These are phyloP conservation scores for Hyles lineata DNA, from an alignment of 2,888 invertebrate species.

Conservation along the genomic window DNA sequence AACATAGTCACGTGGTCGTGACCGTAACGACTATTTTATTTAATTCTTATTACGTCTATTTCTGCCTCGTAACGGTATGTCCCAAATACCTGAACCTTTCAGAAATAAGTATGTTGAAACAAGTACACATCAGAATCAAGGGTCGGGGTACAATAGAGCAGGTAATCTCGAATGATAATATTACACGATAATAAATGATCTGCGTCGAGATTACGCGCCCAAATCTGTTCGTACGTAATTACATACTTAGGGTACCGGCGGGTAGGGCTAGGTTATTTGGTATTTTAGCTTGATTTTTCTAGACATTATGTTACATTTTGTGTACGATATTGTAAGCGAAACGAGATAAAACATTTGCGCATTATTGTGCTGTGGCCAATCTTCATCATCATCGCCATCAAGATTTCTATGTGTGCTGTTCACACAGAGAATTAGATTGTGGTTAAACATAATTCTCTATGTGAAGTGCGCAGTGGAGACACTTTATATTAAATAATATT, in stretches of 20 bases:
- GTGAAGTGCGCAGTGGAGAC: no score
- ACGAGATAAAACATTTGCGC: no score
- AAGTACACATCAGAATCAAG: slow-evolving; percentile 1
- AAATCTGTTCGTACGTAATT: slow-evolving; percentile 33
- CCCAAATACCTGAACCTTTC: neutral
- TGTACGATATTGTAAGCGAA: neutral
- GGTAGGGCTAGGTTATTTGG: neutral
- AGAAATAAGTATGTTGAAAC: neutral
- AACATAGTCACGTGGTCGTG: no score
- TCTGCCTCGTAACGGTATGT: neutral
- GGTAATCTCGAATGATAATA: slow-evolving; percentile 31
- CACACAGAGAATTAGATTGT: no score
- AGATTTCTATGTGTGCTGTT: no score
- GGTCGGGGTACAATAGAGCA: slow-evolving; percentile 14
- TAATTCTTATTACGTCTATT: neutral
- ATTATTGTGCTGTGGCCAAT: no score
- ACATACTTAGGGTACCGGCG: slow-evolving; percentile 32
- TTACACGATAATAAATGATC: slow-evolving; percentile 30
- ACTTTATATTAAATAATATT: no score
- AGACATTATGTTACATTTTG: neutral
- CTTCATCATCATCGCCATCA: no score
- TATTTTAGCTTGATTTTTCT: neutral
- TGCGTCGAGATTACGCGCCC: slow-evolving; percentile 30
- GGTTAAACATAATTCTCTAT: no score
- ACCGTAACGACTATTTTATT: neutral